Base-by-base conservation (phyloP, 2,888 invertebrate genomes). In the Bibio marci region DNA sequence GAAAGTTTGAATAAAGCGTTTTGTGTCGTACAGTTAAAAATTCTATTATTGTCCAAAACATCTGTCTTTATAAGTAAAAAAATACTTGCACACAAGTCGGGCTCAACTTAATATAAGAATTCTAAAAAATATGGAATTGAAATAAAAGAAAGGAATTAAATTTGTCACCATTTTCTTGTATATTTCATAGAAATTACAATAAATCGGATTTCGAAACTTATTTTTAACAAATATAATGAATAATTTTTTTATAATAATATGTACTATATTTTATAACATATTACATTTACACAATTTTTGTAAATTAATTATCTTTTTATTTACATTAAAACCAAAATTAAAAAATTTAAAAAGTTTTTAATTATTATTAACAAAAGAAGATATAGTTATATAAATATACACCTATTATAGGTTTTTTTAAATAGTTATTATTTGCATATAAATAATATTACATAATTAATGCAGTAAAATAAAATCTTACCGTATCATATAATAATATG, bases 131-230 rank as follows among this genome's bases (percentile, higher is more conserved):
- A n/a, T n/a, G n/a, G n/a, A n/a, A n/a, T n/a, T n/a, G n/a, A n/a
- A 28, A 12, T 7, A 28, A 35, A 15, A 26, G n/a, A 25, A 25
- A 4, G 26, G 10, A 14, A 7, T n/a, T 33, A 18, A 12, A 8
- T 15, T 35, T 14, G 26, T 39, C 26, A 31, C 35, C 33, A 26
- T 41, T 39, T 42, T 39, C 35, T 38, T 39, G 30, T 42, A 39
- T 42, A 44, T 44, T 44, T 44, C 44, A 44, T 44, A 44, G 44
- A 44, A 44, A 44, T 44, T 44, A 44, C 44, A 44, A 41, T 44
- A 42, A 44, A 42, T 42, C 14, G 39, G 42, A 41, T 39, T 37
- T 37, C 33, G 35, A 40, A 40, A 39, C 22, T 34, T 25, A 28
- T 34, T 22, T 25, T 30, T 39, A 39, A 39, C 34, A 34, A 39